These are phyloP conservation scores for Pheosia gnoma DNA, from an alignment of 2,888 invertebrate genomes.

Conservation along the genomic window DNA sequence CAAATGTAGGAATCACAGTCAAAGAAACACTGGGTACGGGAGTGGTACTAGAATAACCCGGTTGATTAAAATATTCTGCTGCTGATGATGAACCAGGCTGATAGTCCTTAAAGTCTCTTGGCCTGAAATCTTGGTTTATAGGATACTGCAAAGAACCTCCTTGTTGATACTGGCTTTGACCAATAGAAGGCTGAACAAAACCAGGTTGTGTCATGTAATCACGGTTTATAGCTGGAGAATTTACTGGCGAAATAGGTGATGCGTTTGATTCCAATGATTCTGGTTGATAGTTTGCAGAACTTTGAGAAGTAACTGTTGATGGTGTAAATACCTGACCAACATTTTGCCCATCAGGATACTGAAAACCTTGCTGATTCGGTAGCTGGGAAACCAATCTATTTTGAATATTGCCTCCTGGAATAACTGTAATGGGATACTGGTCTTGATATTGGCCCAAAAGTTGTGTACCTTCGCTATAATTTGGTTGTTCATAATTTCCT, in stretches of 20 bases:
- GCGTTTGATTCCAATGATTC: background rate
- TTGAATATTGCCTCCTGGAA: constrained; percentile 3
- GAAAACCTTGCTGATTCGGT: constrained; percentile 8
- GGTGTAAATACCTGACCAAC: background rate
- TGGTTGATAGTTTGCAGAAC: background rate
- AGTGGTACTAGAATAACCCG: constrained; percentile 9
- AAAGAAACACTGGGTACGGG: constrained; percentile 6
- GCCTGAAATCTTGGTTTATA: background rate
- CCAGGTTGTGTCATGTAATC: background rate
- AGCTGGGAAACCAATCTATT: background rate
- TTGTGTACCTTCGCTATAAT: constrained; percentile 8
- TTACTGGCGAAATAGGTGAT: background rate
- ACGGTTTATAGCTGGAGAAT: background rate
- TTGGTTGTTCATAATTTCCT: background rate
- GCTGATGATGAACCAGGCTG: constrained; percentile 6
- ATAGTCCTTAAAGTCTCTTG: background rate
- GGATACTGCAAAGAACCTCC: background rate
- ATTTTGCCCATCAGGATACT: constrained; percentile 8
- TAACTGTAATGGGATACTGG: background rate
- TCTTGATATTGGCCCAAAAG: constrained; percentile 2
- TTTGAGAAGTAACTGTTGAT: constrained; percentile 9
- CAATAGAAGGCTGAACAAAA: background rate
- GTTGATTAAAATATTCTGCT: constrained; percentile 4
- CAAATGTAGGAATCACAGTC: background rate
- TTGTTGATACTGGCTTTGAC: background rate